These are phyloP conservation scores for Scaptomyza polygonia DNA, from an alignment of 2,888 invertebrate genomes.

Conservation along the genomic window DNA sequence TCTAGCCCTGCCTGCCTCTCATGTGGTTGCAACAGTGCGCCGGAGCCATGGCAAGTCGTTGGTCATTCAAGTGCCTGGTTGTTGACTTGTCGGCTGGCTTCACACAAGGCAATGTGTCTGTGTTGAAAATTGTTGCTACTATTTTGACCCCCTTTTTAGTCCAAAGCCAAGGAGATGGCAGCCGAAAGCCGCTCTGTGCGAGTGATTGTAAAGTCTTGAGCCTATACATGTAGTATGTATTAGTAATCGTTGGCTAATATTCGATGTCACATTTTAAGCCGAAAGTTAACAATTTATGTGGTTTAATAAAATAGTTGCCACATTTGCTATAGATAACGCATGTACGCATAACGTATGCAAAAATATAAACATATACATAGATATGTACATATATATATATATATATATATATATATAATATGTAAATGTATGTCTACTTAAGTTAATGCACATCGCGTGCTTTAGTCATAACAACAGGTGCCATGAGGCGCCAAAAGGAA, in stretches of 20 bases:
- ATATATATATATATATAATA: conserved; percentile 8
- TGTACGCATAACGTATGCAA: conserved; percentile 14
- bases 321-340: conserved; percentile 18
- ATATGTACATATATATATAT: background rate
- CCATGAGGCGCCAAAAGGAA: conserved; percentile 58
- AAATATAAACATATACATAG: conserved; percentile 5
- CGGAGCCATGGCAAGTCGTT: conserved; percentile 54
- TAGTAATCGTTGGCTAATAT: conserved; percentile 9
- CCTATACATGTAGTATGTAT: background rate
- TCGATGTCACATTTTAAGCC: conserved; percentile 47
- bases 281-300: conserved; percentile 15
- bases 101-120: conserved; percentile 55
- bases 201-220: conserved; percentile 33
- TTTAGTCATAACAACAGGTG: conserved; percentile 67
- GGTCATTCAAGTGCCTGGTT: conserved; percentile 71
- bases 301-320: conserved; percentile 28
- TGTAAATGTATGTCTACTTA: conserved; percentile 11
- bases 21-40: conserved; percentile 73
- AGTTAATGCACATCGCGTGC: conserved; percentile 65
- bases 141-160: conserved; percentile 68
- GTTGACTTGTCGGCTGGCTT: conserved; percentile 68
- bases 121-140: conserved; percentile 70
- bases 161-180: conserved; percentile 82
- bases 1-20: conserved; percentile 24
- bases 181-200: conserved; percentile 19